phyloP scores from a whole-genome alignment of 2,888 invertebrate genomes.

The Lingula anatina region DNA sequence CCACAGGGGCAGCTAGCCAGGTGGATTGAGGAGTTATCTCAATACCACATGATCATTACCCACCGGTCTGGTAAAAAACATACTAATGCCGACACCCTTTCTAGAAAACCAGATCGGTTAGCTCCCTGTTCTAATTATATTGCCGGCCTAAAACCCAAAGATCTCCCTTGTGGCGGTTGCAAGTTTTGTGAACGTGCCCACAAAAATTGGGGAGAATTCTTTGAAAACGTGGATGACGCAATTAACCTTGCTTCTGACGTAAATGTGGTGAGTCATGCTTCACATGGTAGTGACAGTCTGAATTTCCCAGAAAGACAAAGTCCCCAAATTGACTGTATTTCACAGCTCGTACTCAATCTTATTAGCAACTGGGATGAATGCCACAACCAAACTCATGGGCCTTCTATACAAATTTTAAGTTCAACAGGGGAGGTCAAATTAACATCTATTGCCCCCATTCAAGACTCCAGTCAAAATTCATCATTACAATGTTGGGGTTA shows the following conservation, averaged over 20 bases:
- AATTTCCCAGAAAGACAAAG: too few relatives aligned
- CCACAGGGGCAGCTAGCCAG: conserved; percentile 8
- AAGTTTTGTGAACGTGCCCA: conserved; percentile 1
- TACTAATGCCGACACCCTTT: conserved; percentile 5
- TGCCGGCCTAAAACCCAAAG: background rate
- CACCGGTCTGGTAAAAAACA: conserved; percentile 6
- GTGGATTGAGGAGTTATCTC: conserved; percentile 6
- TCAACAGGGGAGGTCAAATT: too few relatives aligned
- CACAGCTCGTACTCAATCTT: too few relatives aligned
- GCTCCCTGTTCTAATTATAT: background rate
- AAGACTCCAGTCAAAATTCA: too few relatives aligned
- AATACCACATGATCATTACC: conserved; percentile 4
- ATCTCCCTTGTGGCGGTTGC: conserved; percentile 5
- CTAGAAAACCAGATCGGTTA: conserved; percentile 1
- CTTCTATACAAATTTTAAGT: too few relatives aligned
- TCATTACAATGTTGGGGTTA: too few relatives aligned
- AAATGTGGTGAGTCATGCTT: too few relatives aligned
- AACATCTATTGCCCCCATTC: too few relatives aligned
- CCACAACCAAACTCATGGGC: too few relatives aligned
- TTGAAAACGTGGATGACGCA: conserved; percentile 3
- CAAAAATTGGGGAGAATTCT: conserved; percentile 1
- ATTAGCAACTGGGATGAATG: too few relatives aligned
- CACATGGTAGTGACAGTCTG: too few relatives aligned
- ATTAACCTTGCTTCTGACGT: conserved; percentile 1
- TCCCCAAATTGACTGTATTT: too few relatives aligned